Evolutionary conservation across 1,140 invertebrate genomes (phyloP).

Genomic region (Copidosoma floridanum): DNA sequence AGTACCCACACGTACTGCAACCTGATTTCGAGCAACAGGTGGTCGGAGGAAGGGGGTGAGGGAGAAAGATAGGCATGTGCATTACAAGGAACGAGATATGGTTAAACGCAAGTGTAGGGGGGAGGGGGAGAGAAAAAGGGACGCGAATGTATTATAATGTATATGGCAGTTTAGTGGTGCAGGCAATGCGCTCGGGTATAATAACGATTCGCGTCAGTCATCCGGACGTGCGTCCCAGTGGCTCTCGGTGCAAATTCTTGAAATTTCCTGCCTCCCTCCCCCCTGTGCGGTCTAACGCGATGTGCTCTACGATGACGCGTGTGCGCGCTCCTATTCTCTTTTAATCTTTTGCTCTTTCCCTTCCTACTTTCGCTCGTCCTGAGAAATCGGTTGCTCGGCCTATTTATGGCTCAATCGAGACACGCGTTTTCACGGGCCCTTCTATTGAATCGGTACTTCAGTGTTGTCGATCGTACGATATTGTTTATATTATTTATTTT

Average conservation of each 20-base stretch:
- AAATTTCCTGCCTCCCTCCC: constrained; percentile 24
- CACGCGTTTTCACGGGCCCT: too few species aligned
- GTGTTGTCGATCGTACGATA: too few species aligned
- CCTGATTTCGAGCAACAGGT: too few species aligned
- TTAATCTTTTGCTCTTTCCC: constrained; percentile 22
- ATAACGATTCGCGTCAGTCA: constrained; percentile 21
- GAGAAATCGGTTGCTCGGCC: constrained; percentile 8
- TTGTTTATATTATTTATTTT: too few species aligned
- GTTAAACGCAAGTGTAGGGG: not conserved
- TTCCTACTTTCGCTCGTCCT: constrained; percentile 23
- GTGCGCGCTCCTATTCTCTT: not conserved
- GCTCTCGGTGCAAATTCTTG: constrained; percentile 21
- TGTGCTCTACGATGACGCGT: too few species aligned
- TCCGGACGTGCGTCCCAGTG: constrained; percentile 13
- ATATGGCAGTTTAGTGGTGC: not conserved
- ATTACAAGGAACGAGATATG: too few species aligned
- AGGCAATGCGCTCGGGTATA: not conserved
- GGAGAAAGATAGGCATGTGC: too few species aligned
- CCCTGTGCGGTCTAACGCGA: too few species aligned
- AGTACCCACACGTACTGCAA: too few species aligned
- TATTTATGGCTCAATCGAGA: too few species aligned
- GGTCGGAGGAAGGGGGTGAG: too few species aligned
- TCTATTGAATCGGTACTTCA: too few species aligned
- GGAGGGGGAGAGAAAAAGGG: not conserved
- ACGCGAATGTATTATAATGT: constrained; percentile 4